phyloP scores from a whole-genome alignment of 2,888 invertebrate genomes.

The Latrodectus elegans region DNA sequence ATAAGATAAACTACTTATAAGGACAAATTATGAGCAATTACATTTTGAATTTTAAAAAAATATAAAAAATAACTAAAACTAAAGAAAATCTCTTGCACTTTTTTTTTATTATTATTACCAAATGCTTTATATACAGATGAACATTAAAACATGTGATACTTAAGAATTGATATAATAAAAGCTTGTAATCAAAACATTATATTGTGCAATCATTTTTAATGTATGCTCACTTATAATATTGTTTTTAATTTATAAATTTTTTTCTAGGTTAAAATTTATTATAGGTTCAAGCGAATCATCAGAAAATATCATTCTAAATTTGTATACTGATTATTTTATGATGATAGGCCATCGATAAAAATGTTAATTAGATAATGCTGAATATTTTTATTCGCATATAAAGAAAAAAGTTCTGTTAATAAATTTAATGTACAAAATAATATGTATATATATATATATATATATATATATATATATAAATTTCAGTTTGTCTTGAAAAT shows the following conservation, averaged over 20 bases:
- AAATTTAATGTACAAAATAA: no score
- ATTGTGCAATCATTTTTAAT: not conserved
- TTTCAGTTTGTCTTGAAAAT: no score
- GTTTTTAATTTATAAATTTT: not conserved
- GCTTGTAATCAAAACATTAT: not conserved
- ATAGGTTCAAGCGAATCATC: conserved; percentile 15
- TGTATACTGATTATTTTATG: conserved; percentile 60
- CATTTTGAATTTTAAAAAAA: no score
- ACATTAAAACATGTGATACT: not conserved
- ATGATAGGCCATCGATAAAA: conserved; percentile 41
- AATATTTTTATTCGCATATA: no score
- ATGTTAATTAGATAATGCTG: no score
- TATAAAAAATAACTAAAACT: no score
- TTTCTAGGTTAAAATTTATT: conserved; percentile 31
- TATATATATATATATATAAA: no score
- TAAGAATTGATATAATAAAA: not conserved
- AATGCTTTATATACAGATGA: not conserved
- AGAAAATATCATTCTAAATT: conserved; percentile 32
- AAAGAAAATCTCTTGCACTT: not conserved
- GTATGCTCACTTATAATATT: not conserved
- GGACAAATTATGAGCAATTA: no score
- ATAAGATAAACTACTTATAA: no score
- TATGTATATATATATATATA: no score
- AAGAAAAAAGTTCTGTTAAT: no score
- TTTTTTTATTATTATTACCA: not conserved